Conservation (phyloP, 2,113 vertebrate genomes). For the Lipophrys pholis region DNA sequence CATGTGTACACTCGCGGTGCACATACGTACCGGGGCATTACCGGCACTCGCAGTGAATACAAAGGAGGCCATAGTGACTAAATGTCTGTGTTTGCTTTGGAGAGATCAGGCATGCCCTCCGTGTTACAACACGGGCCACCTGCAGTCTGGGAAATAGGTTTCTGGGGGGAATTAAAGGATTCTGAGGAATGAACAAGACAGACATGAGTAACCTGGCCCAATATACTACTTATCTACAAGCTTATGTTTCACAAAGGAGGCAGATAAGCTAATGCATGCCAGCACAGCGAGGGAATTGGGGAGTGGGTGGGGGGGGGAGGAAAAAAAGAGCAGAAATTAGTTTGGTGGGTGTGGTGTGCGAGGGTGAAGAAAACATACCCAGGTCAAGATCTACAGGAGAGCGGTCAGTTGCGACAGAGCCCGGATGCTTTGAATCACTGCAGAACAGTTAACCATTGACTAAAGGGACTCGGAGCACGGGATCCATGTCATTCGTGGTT, state of each 20-base stretch:
- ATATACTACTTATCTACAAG: slow-evolving; percentile 76
- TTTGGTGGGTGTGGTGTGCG: not conserved
- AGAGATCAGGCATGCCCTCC: slow-evolving; percentile 49
- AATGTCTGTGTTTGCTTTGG: slow-evolving; percentile 76
- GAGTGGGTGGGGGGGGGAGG: not conserved
- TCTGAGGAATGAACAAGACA: slow-evolving; percentile 78
- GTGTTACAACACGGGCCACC: slow-evolving; percentile 69
- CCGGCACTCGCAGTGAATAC: slow-evolving; percentile 55
- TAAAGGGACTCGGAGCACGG: slow-evolving; percentile 39
- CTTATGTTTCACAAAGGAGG: slow-evolving; percentile 80
- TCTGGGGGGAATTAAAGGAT: slow-evolving; percentile 72
- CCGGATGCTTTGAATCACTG: slow-evolving; percentile 65
- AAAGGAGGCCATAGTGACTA: slow-evolving; percentile 72
- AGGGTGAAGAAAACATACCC: slow-evolving; percentile 41
- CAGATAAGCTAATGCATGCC: slow-evolving; percentile 73
- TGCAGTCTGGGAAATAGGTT: slow-evolving; percentile 70
- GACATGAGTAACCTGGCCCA: slow-evolving; percentile 75
- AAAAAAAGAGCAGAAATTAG: slow-evolving; percentile 45
- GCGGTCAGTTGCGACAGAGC: slow-evolving; percentile 65
- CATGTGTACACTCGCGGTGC: slow-evolving; percentile 61
- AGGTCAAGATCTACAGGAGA: slow-evolving; percentile 60
- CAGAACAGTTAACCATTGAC: slow-evolving; percentile 83
- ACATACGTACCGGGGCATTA: slow-evolving; percentile 57
- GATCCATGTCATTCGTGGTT: slow-evolving; percentile 65
- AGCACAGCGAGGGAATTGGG: slow-evolving; percentile 45